A percentile compares a stretch with the other conserved stretches of the same genome.
phyloP scores from a whole-genome alignment of 2,113 vertebrate genomes.

The Chaetorhynchus papuensis region DNA sequence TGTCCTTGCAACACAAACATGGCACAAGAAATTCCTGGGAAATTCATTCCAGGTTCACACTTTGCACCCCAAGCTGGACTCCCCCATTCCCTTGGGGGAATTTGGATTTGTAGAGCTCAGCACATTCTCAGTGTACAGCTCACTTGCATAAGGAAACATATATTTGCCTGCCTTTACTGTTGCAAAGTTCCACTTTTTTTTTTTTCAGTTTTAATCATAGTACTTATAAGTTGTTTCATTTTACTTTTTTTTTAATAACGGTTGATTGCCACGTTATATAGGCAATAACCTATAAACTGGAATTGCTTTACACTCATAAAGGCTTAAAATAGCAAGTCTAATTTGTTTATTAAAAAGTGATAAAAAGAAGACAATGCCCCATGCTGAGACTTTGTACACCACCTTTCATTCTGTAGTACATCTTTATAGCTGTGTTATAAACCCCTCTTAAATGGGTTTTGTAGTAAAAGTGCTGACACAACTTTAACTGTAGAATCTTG shows the following conservation, averaged over 20 bases:
- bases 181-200: not conserved
- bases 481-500: conserved; percentile 22
- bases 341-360: conserved; percentile 53
- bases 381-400: not conserved
- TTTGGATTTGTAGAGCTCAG: not conserved
- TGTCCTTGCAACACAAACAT: not conserved
- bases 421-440: conserved; percentile 42
- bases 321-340: conserved; percentile 56
- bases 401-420: not conserved
- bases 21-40: not conserved
- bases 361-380: conserved; percentile 18
- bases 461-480: conserved; percentile 21
- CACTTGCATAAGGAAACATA: not conserved
- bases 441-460: conserved; percentile 10
- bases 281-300: conserved; percentile 31
- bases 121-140: not conserved
- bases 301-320: conserved; percentile 40
- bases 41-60: not conserved
- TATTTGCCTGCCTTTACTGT: not conserved
- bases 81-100: not conserved
- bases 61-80: not conserved
- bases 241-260: conserved; percentile 22
- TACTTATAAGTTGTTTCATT: not conserved
- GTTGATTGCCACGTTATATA: conserved; percentile 11
- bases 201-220: not conserved